A percentile compares a stretch with the other conserved stretches of the same genome.
phyloP scores from a whole-genome alignment of 2,113 vertebrate genomes.

The Tyrannus savana region DNA sequence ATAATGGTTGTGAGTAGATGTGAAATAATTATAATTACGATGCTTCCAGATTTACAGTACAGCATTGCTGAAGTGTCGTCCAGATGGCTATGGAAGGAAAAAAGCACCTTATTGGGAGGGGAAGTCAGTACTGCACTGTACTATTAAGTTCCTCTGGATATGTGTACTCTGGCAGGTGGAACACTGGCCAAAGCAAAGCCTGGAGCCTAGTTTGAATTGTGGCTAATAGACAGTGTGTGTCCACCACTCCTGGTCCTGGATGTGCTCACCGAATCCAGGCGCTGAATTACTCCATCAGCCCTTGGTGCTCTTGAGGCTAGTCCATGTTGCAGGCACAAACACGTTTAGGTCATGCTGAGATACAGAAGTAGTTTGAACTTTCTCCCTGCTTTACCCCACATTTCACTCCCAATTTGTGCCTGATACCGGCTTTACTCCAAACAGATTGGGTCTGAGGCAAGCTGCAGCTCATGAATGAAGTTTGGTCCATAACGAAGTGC shows the following conservation, averaged over 20 bases:
- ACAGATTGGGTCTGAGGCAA: not conserved
- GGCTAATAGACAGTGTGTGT: not conserved
- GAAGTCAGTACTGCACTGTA: not conserved
- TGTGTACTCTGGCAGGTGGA: rapidly evolving
- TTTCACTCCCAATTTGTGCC: not conserved
- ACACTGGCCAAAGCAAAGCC: not conserved
- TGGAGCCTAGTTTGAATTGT: rapidly evolving
- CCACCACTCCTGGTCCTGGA: not conserved
- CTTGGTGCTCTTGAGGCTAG: not conserved
- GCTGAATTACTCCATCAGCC: not conserved
- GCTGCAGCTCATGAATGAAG: not conserved
- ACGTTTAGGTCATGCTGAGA: not conserved
- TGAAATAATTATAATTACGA: not conserved
- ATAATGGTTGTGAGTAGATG: not conserved
- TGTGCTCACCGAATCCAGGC: not conserved
- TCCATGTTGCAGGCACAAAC: not conserved
- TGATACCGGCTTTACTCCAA: not conserved
- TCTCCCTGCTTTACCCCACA: not conserved
- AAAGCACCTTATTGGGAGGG: not conserved
- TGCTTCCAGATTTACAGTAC: not conserved
- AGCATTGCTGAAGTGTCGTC: not conserved
- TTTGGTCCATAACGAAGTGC: not conserved
- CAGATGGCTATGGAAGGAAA: not conserved
- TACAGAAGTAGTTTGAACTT: not conserved
- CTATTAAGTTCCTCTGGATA: not conserved